Base-by-base conservation (phyloP, 2,113 vertebrate genomes). In the Nanorana parkeri region DNA sequence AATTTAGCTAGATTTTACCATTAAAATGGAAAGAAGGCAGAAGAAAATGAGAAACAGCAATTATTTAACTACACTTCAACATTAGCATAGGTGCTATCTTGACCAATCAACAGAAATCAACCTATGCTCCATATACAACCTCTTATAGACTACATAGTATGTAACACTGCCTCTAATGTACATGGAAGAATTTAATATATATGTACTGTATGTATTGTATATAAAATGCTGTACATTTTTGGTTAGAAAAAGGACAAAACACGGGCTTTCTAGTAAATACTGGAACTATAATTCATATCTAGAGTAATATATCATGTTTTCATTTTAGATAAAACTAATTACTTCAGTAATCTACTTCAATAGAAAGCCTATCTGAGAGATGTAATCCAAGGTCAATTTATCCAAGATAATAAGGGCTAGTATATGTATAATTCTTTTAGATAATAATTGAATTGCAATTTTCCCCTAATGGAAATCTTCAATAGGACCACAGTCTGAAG, bases 351-450 rank as follows among this genome's bases (percentile, higher is more conserved):
- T 78, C 51, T 54, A 20, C 76, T 78, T 65, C 47, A 36, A 55
- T 78, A 52, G 61, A 66, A 55, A 54, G 24, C 26, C 63, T 78
- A 21, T 67, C 56, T 78, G 63, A 67, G 19, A 67, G 63, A 78
- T 67, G 51, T 78, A 78, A 52, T 78, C 64, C 76, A 78, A 78
- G 65, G 76, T 78, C 76, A 78, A 78, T 78, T 78, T 78, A 67
- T 78, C 76, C 67, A 55, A 78, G 61, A 78, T 78, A 78, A 78
- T 78, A 55, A 78, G 63, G 67, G 21, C 63, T 78, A 51, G 63
- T 66, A 67, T 65, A 66, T 41, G 55, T 78, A 78, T 78, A 78
- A 78, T 78, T 55, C 61, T 67, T 24, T 78, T 55, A 78, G 36
- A 41, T 55, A 55, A 66, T 78, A 78, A 75, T 61, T 75, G 72